Base-by-base conservation (phyloP, 2,113 vertebrate genomes). In the Ctenomys sociabilis region DNA sequence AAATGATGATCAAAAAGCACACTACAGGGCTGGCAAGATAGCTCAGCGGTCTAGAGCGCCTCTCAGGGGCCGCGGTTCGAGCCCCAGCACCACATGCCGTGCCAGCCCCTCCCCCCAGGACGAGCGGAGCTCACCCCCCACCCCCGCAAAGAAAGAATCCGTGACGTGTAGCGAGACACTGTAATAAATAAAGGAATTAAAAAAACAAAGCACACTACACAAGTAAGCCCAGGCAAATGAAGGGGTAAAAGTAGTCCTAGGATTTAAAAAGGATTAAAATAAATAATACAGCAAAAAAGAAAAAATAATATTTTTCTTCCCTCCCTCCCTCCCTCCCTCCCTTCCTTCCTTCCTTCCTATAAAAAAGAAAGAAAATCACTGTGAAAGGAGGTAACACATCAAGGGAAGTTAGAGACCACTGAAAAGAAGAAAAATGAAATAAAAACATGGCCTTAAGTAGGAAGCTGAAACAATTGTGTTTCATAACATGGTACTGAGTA, bases 401-500 rank as follows among this genome's bases (percentile, higher is more conserved):
- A 90, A 96, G 85, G 35, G 26, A 95, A 95, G 45, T 52, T 75
- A 63, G 12, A 75, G 12, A 90, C 22, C 82, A 91, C 43, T 52
- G 57, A 89, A 73, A 26, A 52, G 37, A 43, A 82, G 73, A 72
- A 64, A 64, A 81, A 84, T 40, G 1, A 13, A 28, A 24, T 24
- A 16, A 64, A 54, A 32, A 6, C 24, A 66, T 40, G 12, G 19
- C 21, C 14, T 6, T 11, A 63, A 78, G 9, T 49, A 26, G 85
- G 83, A 70, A 17, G 1, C 88, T 52, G 49, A 64, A 95, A 88
- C 19, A 72, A 73, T 63, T 91, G 64, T 92, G 14, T 43, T 90
- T 78, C 61, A 59, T 61, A 49, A 91, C 43, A 32, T 45, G 37
- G 45, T 26, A 73, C 22, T 3, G 1, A 57, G 43, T 26, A 40